These are phyloP conservation scores for Holacanthella duospinosa DNA, from an alignment of 2,888 invertebrate genomes.

Conservation along the genomic window DNA sequence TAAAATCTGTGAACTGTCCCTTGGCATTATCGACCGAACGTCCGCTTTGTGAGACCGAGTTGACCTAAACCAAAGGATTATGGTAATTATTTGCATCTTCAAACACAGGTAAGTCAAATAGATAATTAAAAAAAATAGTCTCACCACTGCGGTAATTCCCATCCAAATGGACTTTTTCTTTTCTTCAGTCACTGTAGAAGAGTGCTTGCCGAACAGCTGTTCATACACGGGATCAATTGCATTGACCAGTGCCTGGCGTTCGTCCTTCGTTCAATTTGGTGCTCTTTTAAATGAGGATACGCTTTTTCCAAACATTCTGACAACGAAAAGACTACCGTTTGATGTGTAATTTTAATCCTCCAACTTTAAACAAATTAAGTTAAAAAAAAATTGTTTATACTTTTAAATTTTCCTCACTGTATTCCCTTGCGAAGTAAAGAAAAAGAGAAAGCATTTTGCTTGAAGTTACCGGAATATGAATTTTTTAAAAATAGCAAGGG, in stretches of 20 bases:
- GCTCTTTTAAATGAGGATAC: too few species aligned
- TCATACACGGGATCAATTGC: neutral
- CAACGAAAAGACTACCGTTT: too few species aligned
- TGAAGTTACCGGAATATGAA: too few species aligned
- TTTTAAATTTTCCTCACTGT: too few species aligned
- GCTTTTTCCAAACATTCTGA: too few species aligned
- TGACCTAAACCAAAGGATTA: neutral
- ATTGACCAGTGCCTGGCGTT: neutral
- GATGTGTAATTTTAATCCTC: too few species aligned
- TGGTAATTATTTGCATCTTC: neutral
- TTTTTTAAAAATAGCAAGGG: too few species aligned
- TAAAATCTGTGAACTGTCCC: neutral
- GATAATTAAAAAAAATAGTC: too few species aligned
- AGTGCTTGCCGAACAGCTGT: neutral
- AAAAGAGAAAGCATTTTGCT: too few species aligned
- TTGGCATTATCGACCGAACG: neutral
- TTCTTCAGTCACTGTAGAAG: neutral
- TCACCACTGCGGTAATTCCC: neutral
- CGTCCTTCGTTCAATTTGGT: neutral
- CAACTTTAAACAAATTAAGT: too few species aligned
- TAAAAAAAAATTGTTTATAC: too few species aligned
- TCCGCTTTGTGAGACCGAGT: neutral
- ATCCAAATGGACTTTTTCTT: neutral
- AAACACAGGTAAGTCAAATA: neutral
- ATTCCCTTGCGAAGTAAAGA: too few species aligned